A percentile compares a stretch with the other conserved stretches of the same genome.
Conservation (phyloP, 2,797 vertebrate species). For the Lagorchestes hirsutus region DNA sequence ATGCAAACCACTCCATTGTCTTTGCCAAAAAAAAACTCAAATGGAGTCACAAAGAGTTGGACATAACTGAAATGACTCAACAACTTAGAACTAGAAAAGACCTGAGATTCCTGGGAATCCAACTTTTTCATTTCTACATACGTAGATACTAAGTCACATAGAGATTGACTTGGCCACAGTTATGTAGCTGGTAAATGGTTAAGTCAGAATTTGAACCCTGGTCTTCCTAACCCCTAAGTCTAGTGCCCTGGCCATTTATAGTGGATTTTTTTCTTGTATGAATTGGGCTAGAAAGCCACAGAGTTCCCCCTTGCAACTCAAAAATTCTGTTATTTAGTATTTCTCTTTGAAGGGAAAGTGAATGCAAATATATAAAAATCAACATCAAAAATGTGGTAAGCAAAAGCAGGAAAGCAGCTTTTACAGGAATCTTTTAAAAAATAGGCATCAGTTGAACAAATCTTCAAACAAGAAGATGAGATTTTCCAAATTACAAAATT, state of each 20-base stretch:
- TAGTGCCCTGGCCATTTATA: not conserved
- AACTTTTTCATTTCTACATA: not conserved
- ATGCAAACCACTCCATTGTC: not conserved
- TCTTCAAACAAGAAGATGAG: slow-evolving; percentile 60
- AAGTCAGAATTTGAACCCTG: not conserved
- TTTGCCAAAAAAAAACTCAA: not conserved
- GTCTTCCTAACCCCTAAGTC: not conserved
- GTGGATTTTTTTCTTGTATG: not conserved
- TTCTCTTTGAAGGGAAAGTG: not conserved
- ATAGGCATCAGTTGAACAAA: not conserved
- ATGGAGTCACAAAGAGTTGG: not conserved
- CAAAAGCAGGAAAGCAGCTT: not conserved
- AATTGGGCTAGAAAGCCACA: not conserved
- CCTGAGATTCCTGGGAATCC: not conserved
- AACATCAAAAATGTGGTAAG: not conserved
- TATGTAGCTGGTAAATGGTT: not conserved
- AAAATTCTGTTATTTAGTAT: not conserved
- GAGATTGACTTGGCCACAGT: not conserved
- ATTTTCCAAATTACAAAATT: slow-evolving; percentile 56
- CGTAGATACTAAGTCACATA: not conserved
- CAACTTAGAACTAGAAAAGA: not conserved
- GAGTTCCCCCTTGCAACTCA: not conserved
- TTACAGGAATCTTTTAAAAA: not conserved
- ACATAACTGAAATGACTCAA: not conserved
- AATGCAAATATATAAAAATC: not conserved